Percentiles rank a stretch among this genome's conserved stretches.
Evolutionary conservation across 2,113 vertebrate species (phyloP).

Genomic region (Phalacrocorax carbo): DNA sequence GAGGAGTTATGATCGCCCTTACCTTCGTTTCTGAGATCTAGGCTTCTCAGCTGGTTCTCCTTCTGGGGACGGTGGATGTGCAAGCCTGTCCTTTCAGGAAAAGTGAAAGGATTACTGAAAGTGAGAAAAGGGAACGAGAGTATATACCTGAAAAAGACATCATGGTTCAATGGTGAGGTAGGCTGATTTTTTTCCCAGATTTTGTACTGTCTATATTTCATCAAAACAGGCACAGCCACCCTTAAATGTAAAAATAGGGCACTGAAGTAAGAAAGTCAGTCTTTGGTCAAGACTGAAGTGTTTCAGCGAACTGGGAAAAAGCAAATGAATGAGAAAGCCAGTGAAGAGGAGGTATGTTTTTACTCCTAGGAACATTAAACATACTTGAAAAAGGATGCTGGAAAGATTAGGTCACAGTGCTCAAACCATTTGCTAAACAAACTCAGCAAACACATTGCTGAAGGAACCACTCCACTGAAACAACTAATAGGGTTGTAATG

Average conservation of each 20-base stretch:
- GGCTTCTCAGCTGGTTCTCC: not conserved
- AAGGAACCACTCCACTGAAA: not conserved
- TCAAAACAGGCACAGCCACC: not conserved
- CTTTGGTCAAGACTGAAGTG: not conserved
- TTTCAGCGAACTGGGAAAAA: not conserved
- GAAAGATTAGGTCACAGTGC: not conserved
- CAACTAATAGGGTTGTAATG: not conserved
- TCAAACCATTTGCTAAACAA: not conserved
- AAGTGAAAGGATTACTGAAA: not conserved
- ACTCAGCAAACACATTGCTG: not conserved
- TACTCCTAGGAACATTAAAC: not conserved
- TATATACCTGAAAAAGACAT: not conserved
- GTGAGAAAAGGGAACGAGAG: not conserved
- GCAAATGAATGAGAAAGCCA: not conserved
- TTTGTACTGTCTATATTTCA: not conserved
- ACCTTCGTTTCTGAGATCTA: not conserved
- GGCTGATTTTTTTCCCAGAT: not conserved
- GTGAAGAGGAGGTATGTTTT: not conserved
- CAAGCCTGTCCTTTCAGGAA: not conserved
- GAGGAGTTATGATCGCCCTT: not conserved
- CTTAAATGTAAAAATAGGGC: not conserved
- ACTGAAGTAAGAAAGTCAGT: not conserved
- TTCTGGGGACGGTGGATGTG: not conserved
- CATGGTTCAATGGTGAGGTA: not conserved
- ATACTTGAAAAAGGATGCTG: not conserved